Evolutionary conservation across 2,797 vertebrate species (phyloP), one percentile per base, ranked within the genome.

Genomic region (Muscicapa striata): DNA sequence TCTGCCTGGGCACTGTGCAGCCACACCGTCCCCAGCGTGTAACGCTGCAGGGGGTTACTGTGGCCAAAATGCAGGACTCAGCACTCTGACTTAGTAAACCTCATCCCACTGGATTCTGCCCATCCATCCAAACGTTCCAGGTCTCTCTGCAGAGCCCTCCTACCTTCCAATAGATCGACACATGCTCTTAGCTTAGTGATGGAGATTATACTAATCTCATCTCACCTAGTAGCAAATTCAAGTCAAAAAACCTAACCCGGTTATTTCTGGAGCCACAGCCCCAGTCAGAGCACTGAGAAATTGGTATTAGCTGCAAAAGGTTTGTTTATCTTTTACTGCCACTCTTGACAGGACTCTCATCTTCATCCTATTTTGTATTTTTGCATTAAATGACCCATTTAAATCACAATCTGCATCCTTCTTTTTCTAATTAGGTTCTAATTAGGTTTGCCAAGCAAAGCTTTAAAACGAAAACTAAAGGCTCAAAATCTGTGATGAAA

Each of bases 391-490:
- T 30, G 62, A 87, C 29, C 67, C 52, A 66, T 32, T 57, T 11
- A 3, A 86, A 91, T 76, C 38, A 67, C 52, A 72, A 10, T 48
- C 18, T 84, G 36, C 43, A 66, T 77, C 54, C 38, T 80, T 61
- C 61, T 89, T 85, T 70, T 87, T 48, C 41, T 91, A 93, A 85
- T 93, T 75, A 91, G 43, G 27, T 73, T 94, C 84, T 23, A 46
- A 46, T 46, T 46, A 23, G 46, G 22, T 84, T 74, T 83, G 72
- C 38, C 67, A 90, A 89, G 74, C 23, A 93, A 79, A 89, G 27
- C 51, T 62, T 89, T 63, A 89, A 90, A 88, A 82, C 57, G 15
- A 94, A 94, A 90, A 76, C 52, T 23, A 76, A 69, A 87, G 45
- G 45, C 57, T 76, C 46, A 67, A 59, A 91, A 93, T 70, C 62